These are phyloP conservation scores for Rhaphigaster nebulosa DNA, from an alignment of 2,888 invertebrate genomes.

Conservation along the genomic window DNA sequence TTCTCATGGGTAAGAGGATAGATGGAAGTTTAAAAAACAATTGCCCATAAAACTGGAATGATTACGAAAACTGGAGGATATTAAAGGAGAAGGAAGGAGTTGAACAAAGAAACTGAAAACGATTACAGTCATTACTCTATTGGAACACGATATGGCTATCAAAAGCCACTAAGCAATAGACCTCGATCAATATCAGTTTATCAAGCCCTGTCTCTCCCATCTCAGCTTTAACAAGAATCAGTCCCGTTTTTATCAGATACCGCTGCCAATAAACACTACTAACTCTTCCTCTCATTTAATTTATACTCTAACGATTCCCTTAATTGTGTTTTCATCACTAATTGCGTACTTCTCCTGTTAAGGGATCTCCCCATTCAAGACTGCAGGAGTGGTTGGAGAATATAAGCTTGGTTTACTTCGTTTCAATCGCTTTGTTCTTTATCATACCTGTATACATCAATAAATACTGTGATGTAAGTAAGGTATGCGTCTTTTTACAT, in stretches of 20 bases:
- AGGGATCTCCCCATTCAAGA: neutral
- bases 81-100: neutral
- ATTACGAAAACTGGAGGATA: neutral
- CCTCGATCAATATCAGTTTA: slow-evolving; percentile 29
- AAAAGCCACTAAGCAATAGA: slow-evolving; percentile 48
- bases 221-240: slow-evolving; percentile 12
- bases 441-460: too few relatives aligned
- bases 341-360: neutral
- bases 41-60: neutral
- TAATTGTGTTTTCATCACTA: neutral
- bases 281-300: neutral
- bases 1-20: neutral
- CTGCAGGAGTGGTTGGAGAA: neutral
- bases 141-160: slow-evolving; percentile 39
- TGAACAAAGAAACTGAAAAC: slow-evolving; percentile 33
- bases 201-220: neutral
- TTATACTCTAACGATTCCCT: neutral
- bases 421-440: neutral
- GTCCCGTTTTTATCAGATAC: slow-evolving; percentile 34
- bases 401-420: neutral
- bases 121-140: slow-evolving; percentile 35
- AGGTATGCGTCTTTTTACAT: too few relatives aligned
- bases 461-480: too few relatives aligned
- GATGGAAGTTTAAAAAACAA: neutral
- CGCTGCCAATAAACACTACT: neutral